Evolutionary conservation across 2,888 invertebrate genomes (phyloP), one percentile per base, ranked within the genome.

Genomic region (Selenia dentaria): DNA sequence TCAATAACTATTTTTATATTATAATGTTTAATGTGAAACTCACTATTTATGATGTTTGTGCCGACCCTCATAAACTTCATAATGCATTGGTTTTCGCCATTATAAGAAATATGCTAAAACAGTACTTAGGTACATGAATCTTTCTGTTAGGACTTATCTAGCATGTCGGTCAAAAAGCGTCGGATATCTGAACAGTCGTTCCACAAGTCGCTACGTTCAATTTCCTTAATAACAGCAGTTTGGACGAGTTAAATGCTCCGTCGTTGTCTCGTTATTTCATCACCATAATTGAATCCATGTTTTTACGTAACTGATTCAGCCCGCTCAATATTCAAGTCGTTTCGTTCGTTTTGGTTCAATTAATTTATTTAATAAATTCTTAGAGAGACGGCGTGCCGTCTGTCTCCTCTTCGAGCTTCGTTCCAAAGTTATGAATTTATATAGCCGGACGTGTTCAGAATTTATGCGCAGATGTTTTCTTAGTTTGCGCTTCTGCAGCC

Each of bases 321-420:
- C 62, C 59, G 62, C 72, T 76, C 67, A 75, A 77, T 75, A 80
- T 82, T 78, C 74, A 71, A 72, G 65, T 64, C 74, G 71, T 75
- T 61, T 64, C 65, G 64, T 79, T 80, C 76, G 71, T 79, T 83
- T 79, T 74, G 74, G 74, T 79, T 78, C 79, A 83, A 84, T 84
- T 88, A 85, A 84, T 86, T 84, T 74, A 82, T 85, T 84, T 75
- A 79, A 86, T 86, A 84, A 86, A 84, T 85, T 83, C 78, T 70
- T 70, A 66, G 70, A 71, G 74, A 73, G 71, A 70, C 74, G 62
- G 70, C 65, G 79, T 67, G 69, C 76, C 78, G 79, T 74, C 79
- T 83, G 84, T 80, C 82, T 74, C 77, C 70, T 71, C 38, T 56
- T 47, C 41, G 37, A 37, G 37, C 72, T 77, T 67, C 74, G 74